Base-by-base conservation (phyloP, 1,140 invertebrate species). In the Temnothorax curvispinosus region DNA sequence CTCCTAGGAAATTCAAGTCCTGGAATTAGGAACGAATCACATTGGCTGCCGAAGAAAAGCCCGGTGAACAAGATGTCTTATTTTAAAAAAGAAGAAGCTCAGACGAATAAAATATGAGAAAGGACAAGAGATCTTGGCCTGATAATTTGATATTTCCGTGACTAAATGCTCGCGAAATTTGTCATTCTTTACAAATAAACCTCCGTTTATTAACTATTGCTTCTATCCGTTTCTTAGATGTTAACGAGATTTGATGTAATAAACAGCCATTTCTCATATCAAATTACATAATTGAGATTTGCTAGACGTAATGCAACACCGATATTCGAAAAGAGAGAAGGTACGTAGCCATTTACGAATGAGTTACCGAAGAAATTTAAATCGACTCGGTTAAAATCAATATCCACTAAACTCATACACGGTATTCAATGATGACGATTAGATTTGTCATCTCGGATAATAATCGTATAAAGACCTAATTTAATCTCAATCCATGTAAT, bases 371-470 rank as follows among this genome's bases (percentile, higher is more conserved):
- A 15, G 35, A 74, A 74, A 75, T n/a, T 50, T 60, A 60, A 50
- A 1, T 2, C 15, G 13, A 74, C n/a, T 13, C 21, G n/a, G 6
- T 74, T 82, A 60, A 82, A 47, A 21, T 27, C 35, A 82, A 47
- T 74, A 15, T 58, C 67, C 74, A 82, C 32, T 47, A 74, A 74
- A 82, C 41, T 82, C 18, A 35, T 72, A 82, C n/a, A 58, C 7
- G 74, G 44, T 35, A 50, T n/a, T 32, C 60, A 82, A 74, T 60
- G n/a, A 71, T 81, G 41, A 82, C 47, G 18, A 58, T 71, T 58
- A 56, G 5, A 74, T 56, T 44, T 69, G 35, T 72, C 38, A 44
- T 78, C 7, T 52, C 62, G n/a, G 15, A 47, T 32, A 78, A 78
- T 54, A n/a, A 81, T 35, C 18, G 6, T 69, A 41, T 56, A 62